Conservation (phyloP, 2,797 vertebrate species). For the Rhinoraja longicauda region DNA sequence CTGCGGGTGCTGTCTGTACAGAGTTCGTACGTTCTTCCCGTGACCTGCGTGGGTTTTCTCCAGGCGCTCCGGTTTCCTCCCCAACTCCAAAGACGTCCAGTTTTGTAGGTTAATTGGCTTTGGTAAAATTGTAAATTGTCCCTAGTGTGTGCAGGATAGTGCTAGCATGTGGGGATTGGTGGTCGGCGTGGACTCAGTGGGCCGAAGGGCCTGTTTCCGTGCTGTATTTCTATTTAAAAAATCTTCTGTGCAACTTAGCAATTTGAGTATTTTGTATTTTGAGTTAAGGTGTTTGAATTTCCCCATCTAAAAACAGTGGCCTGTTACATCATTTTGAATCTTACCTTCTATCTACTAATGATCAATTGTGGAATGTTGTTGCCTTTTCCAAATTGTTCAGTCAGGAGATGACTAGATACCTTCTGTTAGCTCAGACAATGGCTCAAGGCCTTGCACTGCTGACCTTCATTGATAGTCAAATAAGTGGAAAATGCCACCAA, state of each 20-base stretch:
- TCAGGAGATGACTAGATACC: background rate
- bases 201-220: too few species aligned
- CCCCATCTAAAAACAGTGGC: background rate
- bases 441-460: background rate
- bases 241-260: background rate
- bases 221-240: too few species aligned
- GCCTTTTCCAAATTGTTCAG: background rate
- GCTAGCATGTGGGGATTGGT: too few species aligned
- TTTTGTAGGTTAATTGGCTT: too few species aligned
- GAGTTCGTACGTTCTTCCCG: too few species aligned
- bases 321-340: background rate
- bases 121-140: too few species aligned
- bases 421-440: background rate
- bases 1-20: too few species aligned
- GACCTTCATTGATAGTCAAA: background rate
- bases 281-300: background rate
- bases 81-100: too few species aligned
- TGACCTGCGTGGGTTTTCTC: too few species aligned
- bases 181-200: too few species aligned
- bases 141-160: too few species aligned
- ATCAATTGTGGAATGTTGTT: background rate
- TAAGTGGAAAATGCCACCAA: background rate
- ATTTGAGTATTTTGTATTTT: background rate
- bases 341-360: background rate
- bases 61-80: too few species aligned